Conservation (phyloP, 1,140 invertebrate genomes). For the Sesamia nonagrioides region DNA sequence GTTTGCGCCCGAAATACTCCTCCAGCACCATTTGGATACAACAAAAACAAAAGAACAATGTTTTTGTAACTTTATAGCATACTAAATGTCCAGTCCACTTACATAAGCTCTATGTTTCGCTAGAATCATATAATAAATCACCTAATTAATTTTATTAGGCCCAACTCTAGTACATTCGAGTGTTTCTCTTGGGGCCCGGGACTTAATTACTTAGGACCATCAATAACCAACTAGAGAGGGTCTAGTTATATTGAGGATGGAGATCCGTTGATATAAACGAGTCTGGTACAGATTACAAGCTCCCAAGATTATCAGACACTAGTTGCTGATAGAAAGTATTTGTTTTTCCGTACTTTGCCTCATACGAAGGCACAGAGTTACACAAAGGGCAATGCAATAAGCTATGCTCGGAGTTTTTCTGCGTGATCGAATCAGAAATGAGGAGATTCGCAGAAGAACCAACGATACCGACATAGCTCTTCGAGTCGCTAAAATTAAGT, state of each 20-base stretch:
- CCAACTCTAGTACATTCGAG: background rate
- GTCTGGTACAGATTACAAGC: background rate
- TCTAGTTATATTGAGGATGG: background rate
- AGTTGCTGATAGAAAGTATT: too few species aligned
- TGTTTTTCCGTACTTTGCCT: too few species aligned
- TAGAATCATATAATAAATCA: slow-evolving; percentile 13
- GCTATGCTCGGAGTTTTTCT: too few species aligned
- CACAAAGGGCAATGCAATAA: too few species aligned
- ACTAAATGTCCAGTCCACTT: slow-evolving; percentile 5
- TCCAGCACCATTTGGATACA: background rate
- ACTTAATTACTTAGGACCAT: slow-evolving; percentile 31
- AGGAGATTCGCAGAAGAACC: too few species aligned
- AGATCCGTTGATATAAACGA: background rate
- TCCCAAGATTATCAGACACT: background rate
- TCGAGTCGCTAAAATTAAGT: too few species aligned
- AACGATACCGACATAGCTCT: too few species aligned
- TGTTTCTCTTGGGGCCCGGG: background rate
- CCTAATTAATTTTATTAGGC: slow-evolving; percentile 42
- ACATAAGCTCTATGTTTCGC: background rate
- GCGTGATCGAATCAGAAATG: too few species aligned
- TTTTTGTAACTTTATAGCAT: background rate
- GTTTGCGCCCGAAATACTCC: background rate
- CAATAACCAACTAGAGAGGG: slow-evolving; percentile 3
- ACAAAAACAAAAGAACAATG: slow-evolving; percentile 21
- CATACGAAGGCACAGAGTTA: too few species aligned